A percentile compares a stretch with the other conserved stretches of the same genome.
These are phyloP conservation scores for Willowsia nigromaculata DNA, from an alignment of 2,888 invertebrate species.

Conservation along the genomic window DNA sequence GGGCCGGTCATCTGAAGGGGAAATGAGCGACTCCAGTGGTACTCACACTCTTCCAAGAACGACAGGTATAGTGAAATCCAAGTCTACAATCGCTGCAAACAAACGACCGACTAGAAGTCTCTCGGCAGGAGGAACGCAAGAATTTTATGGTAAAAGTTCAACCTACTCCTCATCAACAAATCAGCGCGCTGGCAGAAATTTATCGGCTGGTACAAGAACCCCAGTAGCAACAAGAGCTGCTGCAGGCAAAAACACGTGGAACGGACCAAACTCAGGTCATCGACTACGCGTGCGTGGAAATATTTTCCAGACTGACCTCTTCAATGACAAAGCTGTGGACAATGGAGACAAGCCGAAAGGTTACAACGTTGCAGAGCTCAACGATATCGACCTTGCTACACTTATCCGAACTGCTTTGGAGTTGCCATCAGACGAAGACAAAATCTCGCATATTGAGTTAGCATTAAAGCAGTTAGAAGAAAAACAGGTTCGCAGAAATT, in stretches of 20 bases:
- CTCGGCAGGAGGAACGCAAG: slow-evolving; percentile 77
- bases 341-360: slow-evolving; percentile 13
- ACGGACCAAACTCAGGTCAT: slow-evolving; percentile 73
- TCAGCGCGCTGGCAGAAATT: slow-evolving; percentile 34
- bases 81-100: slow-evolving; percentile 62
- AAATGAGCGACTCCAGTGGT: slow-evolving; percentile 44
- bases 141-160: slow-evolving; percentile 74
- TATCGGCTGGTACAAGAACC: slow-evolving; percentile 57
- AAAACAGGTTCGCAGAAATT: slow-evolving; percentile 69
- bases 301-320: slow-evolving; percentile 76
- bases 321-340: slow-evolving; percentile 51
- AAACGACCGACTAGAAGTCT: slow-evolving; percentile 74
- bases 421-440: slow-evolving; percentile 77
- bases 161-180: slow-evolving; percentile 43
- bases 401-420: slow-evolving; percentile 78
- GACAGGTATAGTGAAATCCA: slow-evolving; percentile 52
- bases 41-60: slow-evolving; percentile 56
- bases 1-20: slow-evolving; percentile 62
- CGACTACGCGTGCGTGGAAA: slow-evolving; percentile 75
- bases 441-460: slow-evolving; percentile 78
- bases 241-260: slow-evolving; percentile 78
- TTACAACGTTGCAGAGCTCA: slow-evolving; percentile 53
- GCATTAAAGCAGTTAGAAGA: slow-evolving; percentile 78
- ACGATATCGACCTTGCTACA: slow-evolving; percentile 74
- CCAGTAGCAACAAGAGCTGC: slow-evolving; percentile 51